A percentile compares a stretch with the other conserved stretches of the same genome.
Evolutionary conservation across 2,888 invertebrate species (phyloP).

Genomic region (Anaspis maculata): DNA sequence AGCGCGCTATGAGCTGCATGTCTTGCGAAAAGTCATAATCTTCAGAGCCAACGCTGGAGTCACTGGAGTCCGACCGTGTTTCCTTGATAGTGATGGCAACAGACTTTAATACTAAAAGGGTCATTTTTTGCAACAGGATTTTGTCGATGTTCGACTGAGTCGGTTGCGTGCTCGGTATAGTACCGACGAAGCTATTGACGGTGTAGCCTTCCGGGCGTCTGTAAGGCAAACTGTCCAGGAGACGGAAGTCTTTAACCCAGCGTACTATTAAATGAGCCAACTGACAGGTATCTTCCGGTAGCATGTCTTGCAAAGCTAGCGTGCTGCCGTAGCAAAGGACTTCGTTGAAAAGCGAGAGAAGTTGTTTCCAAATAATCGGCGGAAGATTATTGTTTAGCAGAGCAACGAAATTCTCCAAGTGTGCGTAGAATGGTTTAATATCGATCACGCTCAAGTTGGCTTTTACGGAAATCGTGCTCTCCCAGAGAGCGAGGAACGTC

Average conservation of each 20-base stretch:
- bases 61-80: constrained; percentile 74
- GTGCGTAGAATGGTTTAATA: constrained; percentile 80
- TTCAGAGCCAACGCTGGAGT: constrained; percentile 75
- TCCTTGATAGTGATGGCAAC: constrained; percentile 86
- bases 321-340: constrained; percentile 88
- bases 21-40: constrained; percentile 83
- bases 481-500: constrained; percentile 81
- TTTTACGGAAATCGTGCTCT: constrained; percentile 83
- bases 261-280: constrained; percentile 79
- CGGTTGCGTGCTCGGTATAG: constrained; percentile 32
- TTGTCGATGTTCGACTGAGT: constrained; percentile 51
- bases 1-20: constrained; percentile 80
- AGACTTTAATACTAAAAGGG: constrained; percentile 77
- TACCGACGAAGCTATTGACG: constrained; percentile 41
- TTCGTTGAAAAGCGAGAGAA: constrained; percentile 80
- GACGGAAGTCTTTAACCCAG: constrained; percentile 75
- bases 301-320: constrained; percentile 75
- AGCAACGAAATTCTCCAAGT: constrained; percentile 71
- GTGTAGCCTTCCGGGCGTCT: constrained; percentile 36
- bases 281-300: constrained; percentile 82
- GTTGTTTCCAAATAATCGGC: constrained; percentile 74
- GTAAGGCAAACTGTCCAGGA: constrained; percentile 50
- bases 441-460: constrained; percentile 84
- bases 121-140: constrained; percentile 77
- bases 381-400: constrained; percentile 62